Evolutionary conservation across 2,888 invertebrate genomes (phyloP), one percentile per base, ranked within the genome.

Genomic region (Geophilus truncorum): DNA sequence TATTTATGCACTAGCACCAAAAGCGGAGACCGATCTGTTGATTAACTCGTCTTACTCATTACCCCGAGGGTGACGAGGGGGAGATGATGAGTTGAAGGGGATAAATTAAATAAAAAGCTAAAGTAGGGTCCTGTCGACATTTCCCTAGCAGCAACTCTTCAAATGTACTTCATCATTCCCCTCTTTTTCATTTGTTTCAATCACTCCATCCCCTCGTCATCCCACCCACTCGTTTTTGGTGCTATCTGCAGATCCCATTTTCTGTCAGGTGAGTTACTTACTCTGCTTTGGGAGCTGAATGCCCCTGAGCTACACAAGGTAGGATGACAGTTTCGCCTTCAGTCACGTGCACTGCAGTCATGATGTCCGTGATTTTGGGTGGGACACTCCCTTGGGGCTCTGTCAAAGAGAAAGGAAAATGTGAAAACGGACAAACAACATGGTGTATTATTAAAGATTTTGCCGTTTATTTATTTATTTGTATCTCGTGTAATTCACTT

Each of bases 281-380:
- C 83, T 83, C 83, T 81, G 84, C 83, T 77, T 79, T 81, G 18
- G 84, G 84, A 23, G 83, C 40, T 5, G 84, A 83, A 77, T 81
- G 83, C 9, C 82, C 83, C 80, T 84, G 83, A 12, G 87, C 86
- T 83, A 86, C 86, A 83, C 90, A 90, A 84, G 91, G 87, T 84
- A 92, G 87, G 34, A 90, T 90, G 84, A 90, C 89, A 86, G 85
- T 1, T 84, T 62, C 80, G 28, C 80, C 80, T 75, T 80, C 80
- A 30, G 23, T 62, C 62, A 80, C 80, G 75, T 80, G 80, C 70
- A 80, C 80, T 18, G 80, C 30, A 21, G 70, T 32, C 70, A 62
- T 62, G 75, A 75, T 80, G 40, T 80, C 80, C 21, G 80, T 80
- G 80, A 80, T 80, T 36, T 34, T 62, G 21, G 80, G 70, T 18